These are phyloP conservation scores for Acomys russatus DNA, from an alignment of 2,797 vertebrate genomes.

Conservation along the genomic window DNA sequence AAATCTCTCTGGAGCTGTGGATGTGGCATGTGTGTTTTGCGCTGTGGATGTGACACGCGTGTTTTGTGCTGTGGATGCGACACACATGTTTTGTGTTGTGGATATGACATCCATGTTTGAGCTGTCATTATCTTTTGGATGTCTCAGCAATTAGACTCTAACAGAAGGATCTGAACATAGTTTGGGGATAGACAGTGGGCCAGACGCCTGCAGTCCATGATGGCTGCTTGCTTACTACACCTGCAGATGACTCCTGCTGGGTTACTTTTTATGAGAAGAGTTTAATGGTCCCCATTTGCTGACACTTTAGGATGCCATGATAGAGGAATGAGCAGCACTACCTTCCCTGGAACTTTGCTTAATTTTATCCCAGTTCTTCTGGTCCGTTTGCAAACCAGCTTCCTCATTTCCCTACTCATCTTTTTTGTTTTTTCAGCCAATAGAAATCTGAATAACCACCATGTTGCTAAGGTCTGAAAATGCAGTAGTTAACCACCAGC, in stretches of 20 bases:
- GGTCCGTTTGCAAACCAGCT: neutral
- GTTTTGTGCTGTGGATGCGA: neutral
- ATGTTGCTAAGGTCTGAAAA: neutral
- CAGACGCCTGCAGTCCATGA: fast-evolving
- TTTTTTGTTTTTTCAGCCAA: neutral
- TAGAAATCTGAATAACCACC: neutral
- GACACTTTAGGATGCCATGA: neutral
- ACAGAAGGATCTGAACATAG: neutral
- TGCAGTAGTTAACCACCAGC: too few species aligned
- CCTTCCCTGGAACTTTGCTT: neutral
- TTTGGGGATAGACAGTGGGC: neutral
- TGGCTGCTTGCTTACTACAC: neutral
- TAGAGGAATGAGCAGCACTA: neutral
- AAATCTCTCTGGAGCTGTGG: neutral
- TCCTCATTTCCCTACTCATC: neutral
- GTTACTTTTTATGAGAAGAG: neutral
- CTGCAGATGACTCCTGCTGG: neutral
- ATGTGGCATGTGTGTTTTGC: neutral
- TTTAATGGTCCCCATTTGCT: neutral
- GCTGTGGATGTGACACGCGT: neutral
- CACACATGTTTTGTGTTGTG: neutral
- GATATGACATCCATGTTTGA: neutral
- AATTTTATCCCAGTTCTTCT: neutral
- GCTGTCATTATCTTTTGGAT: neutral
- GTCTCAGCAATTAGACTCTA: neutral